Conservation (phyloP, 1,140 invertebrate genomes). For the Megalopta genalis region DNA sequence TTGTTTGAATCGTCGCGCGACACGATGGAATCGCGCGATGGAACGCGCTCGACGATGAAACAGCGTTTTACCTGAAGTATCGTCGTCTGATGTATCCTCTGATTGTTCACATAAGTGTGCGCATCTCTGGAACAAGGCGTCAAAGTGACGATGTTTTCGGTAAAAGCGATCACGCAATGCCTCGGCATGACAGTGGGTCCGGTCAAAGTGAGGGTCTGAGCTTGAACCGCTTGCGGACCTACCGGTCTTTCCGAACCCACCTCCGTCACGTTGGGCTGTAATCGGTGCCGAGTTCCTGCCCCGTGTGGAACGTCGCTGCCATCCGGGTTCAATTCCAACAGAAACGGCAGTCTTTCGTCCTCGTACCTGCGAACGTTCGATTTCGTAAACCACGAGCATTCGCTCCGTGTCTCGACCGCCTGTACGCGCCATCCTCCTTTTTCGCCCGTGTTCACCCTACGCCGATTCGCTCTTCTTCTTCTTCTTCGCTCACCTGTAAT, state of each 20-base stretch:
- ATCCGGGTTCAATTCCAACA: slow-evolving; percentile 84
- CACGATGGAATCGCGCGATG: no score
- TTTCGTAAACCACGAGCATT: neutral
- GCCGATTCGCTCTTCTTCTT: no score
- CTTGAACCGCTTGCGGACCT: slow-evolving; percentile 78
- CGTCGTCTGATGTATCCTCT: slow-evolving; percentile 94
- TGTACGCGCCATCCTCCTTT: neutral
- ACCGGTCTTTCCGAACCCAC: slow-evolving; percentile 84
- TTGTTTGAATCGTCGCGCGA: no score
- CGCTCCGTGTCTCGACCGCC: neutral
- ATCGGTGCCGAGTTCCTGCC: slow-evolving; percentile 81
- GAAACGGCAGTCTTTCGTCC: slow-evolving; percentile 82
- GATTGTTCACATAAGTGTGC: slow-evolving; percentile 95
- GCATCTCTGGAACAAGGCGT: slow-evolving; percentile 96
- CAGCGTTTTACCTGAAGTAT: slow-evolving; percentile 86
- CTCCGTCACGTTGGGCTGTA: slow-evolving; percentile 87
- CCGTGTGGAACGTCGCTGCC: slow-evolving; percentile 83
- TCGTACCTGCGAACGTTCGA: slow-evolving; percentile 71
- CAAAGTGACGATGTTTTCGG: slow-evolving; percentile 92
- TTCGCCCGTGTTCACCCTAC: neutral
- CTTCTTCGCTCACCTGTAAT: slow-evolving; percentile 70
- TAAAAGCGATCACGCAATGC: slow-evolving; percentile 95
- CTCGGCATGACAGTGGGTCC: slow-evolving; percentile 93
- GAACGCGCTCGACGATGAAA: slow-evolving; percentile 12
- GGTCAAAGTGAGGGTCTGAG: slow-evolving; percentile 81